Base-by-base conservation (phyloP, 2,888 invertebrate genomes). In the Pachycephus smyrnensis region DNA sequence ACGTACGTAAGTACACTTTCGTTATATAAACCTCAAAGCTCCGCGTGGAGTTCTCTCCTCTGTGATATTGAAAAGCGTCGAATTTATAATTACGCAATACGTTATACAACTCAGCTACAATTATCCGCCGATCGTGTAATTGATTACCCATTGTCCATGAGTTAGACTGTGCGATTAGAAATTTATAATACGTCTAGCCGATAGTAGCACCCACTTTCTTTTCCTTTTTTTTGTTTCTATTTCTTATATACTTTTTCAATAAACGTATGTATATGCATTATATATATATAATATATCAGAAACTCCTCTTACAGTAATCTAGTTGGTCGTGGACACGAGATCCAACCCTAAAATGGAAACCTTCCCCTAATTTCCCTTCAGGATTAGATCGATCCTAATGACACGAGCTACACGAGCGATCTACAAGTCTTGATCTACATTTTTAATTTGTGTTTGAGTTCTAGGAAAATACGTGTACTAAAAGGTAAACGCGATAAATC, bases 341-440 rank as follows among this genome's bases (percentile, higher is more conserved):
- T 79, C 83, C 83, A 85, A 88, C 83, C 83, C 84, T 84, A 80
- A 87, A 89, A 87, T 83, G 82, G 85, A 90, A 90, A 90, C 85
- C 90, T 90, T 90, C 90, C 90, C 90, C 90, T 83, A 90, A 90
- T 90, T 90, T 89, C 87, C 86, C 87, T 88, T 86, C 84, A 82
- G 79, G 80, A 86, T 87, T 82, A 84, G 86, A 85, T 82, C 84
- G 80, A 79, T 71, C 76, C 77, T n/a, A 3, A 31, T 33, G 71
- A 55, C 55, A 23, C 55, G 23, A 55, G 15, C 2, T 23, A 55
- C 23, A 23, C 55, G 23, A 55, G 23, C 23, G 23, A 55, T 55
- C 55, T 55, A 55, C 55, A 9, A 55, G 55, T 55, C 23, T 2
- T 2, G 55, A 55, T 55, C 23, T 55, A 55, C 55, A 55, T 55